These are phyloP conservation scores for Melieria crassipennis DNA, from an alignment of 2,888 invertebrate species.

Conservation along the genomic window DNA sequence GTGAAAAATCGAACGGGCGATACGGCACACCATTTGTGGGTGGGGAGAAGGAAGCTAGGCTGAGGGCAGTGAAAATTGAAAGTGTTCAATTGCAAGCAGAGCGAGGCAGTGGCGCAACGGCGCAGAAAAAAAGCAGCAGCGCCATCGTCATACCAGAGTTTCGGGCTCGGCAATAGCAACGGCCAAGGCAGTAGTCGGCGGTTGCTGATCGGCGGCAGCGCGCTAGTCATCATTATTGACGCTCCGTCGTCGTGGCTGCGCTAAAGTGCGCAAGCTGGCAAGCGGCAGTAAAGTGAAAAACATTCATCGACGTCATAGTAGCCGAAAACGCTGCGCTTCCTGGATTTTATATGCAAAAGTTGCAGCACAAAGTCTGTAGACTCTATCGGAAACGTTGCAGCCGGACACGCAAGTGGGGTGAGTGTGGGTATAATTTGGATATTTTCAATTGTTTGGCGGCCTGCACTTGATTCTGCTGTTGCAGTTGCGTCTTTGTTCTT, in stretches of 20 bases:
- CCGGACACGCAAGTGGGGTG: neutral
- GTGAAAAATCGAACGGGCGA: too few relatives aligned
- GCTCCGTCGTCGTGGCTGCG: neutral
- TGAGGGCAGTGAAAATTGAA: constrained; percentile 24
- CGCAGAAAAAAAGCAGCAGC: neutral
- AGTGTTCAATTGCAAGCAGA: constrained; percentile 20
- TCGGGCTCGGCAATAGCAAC: too few relatives aligned
- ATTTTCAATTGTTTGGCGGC: neutral
- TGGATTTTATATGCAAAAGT: constrained; percentile 7
- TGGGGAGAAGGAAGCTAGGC: too few relatives aligned
- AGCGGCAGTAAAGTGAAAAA: too few relatives aligned
- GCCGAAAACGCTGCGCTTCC: neutral
- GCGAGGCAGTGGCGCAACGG: constrained; percentile 3
- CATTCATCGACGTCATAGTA: neutral
- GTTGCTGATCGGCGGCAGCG: neutral
- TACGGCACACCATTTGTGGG: too few relatives aligned
- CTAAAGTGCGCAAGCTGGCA: too few relatives aligned
- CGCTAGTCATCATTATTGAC: neutral
- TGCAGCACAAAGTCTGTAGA: neutral
- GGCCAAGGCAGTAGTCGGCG: neutral
- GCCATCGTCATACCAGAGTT: too few relatives aligned
- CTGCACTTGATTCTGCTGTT: neutral
- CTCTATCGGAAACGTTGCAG: neutral
- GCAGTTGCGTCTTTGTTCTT: neutral
- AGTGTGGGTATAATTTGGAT: neutral